Evolutionary conservation across 2,888 invertebrate genomes (phyloP), one percentile per base, ranked within the genome.

Genomic region (Hirtodrosophila trivittata): DNA sequence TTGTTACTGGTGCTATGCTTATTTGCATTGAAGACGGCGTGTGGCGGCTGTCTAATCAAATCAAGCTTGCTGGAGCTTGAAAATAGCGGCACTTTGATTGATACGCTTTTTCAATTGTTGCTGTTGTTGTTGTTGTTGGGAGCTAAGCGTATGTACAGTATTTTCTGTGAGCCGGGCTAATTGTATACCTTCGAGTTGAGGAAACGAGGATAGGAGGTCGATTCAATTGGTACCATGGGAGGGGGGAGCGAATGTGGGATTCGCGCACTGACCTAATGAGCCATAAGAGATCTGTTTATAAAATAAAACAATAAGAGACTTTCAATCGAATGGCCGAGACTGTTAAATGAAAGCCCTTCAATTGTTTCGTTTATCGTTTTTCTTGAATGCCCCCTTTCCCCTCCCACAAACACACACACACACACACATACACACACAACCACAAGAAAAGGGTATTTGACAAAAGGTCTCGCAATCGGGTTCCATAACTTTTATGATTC

Each of bases 11-110:
- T 68, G 42, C 25, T 55, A 47, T 25, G 57, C 47, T 45, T 66
- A 75, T 75, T 75, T 71, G 66, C 76, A 75, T 75, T 69, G 69
- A 33, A 50, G 57, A 55, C 66, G 77, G 72, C 78, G 78, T 82
- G 78, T 80, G 78, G 82, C 86, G 78, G 82, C 86, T 85, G 78
- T 80, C 78, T 82, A 75, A 66, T 65, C 63, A 66, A 80, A 73
- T 75, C 71, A 84, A 84, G 64, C 57, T 64, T 75, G 28, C 28
- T 60, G 49, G 33, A 62, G 70, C 66, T 84, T 73, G 60, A 77
- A 85, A 80, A 85, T 85, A 80, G 85, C 85, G 74, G 74, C 77
- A 56, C 47, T 67, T 71, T 67, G 77, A 77, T 74, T 77, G 81
- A 84, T 76, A 66, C 65, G 59, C 55, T 58, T 33, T 55, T 33